Conservation (phyloP, 1,140 invertebrate genomes). For the Cyrtorhinus lividipennis region DNA sequence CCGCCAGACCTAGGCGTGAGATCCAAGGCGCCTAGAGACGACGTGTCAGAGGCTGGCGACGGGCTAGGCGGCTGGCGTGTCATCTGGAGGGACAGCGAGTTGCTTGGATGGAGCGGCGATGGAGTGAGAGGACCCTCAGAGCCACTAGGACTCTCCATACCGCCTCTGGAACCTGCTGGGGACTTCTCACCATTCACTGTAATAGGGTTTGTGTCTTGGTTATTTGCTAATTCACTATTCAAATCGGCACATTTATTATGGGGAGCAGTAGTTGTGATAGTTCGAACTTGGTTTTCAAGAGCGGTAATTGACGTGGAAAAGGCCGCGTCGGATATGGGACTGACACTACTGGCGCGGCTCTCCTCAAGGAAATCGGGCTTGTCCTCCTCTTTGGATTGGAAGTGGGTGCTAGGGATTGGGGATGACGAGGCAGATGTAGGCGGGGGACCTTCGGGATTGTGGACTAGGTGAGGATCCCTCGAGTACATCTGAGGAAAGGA, state of each 20-base stretch:
- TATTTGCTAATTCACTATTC: constrained; percentile 32
- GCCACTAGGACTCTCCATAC: constrained; percentile 30
- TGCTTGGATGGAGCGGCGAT: constrained; percentile 23
- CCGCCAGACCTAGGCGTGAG: constrained; percentile 35
- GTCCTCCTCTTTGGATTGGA: constrained; percentile 9
- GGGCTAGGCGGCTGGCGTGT: constrained; percentile 28
- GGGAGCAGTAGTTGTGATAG: constrained; percentile 44
- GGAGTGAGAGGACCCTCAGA: constrained; percentile 29
- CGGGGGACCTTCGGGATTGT: constrained; percentile 39
- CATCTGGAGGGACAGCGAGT: constrained; percentile 24
- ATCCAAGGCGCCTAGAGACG: constrained; percentile 41
- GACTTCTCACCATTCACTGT: constrained; percentile 40
- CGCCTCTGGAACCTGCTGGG: constrained; percentile 25
- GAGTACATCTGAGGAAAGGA: constrained; percentile 29
- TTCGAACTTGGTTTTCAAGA: constrained; percentile 55
- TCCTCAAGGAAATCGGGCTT: constrained; percentile 19
- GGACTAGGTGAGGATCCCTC: constrained; percentile 27
- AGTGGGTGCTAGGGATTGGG: constrained; percentile 20
- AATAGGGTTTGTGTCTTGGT: constrained; percentile 28
- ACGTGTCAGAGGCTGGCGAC: constrained; percentile 35
- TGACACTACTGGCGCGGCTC: constrained; percentile 20
- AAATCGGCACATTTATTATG: constrained; percentile 32
- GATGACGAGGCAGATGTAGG: constrained; percentile 28
- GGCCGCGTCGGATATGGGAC: constrained; percentile 32
- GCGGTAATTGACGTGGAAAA: constrained; percentile 61